A percentile compares a stretch with the other conserved stretches of the same genome.
Conservation (phyloP, 2,888 invertebrate genomes). For the Eugnorisma glareosa region DNA sequence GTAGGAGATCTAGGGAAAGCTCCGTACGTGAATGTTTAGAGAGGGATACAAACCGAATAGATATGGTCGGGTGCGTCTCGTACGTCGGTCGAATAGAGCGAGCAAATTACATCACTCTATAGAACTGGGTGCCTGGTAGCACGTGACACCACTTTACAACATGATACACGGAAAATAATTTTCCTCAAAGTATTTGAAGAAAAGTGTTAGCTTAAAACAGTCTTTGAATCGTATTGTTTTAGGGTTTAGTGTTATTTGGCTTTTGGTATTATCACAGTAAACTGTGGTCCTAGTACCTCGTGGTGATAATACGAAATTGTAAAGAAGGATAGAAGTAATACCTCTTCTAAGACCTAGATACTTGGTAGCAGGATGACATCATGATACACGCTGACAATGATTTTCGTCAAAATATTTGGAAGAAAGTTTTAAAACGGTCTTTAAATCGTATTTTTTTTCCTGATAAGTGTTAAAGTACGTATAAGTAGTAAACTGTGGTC, state of each 20-base stretch:
- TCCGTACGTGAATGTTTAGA: slow-evolving; percentile 64
- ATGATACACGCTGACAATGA: not conserved
- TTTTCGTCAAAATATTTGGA: not conserved
- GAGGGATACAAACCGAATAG: slow-evolving; percentile 69
- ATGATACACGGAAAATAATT: slow-evolving; percentile 56
- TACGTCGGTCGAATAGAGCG: slow-evolving; percentile 70
- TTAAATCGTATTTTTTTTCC: not conserved
- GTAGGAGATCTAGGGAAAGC: slow-evolving; percentile 50
- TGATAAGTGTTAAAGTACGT: not conserved
- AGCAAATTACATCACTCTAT: slow-evolving; percentile 74
- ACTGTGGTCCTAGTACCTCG: not conserved
- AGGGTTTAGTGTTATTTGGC: not conserved
- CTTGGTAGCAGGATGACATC: not conserved
- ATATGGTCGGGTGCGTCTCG: slow-evolving; percentile 69
- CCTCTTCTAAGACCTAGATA: not conserved
- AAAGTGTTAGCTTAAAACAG: not conserved
- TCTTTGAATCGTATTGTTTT: not conserved
- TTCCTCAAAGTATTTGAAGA: slow-evolving; percentile 24
- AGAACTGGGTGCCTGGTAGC: slow-evolving; percentile 60
- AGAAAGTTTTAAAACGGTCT: not conserved
- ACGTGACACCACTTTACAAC: slow-evolving; percentile 57
- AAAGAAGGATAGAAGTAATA: not conserved
- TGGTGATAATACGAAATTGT: not conserved
- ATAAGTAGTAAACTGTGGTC: not conserved
- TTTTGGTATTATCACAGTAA: not conserved